A percentile compares a stretch with the other conserved stretches of the same genome.
Conservation (phyloP, 1,140 invertebrate species). For the Panonychus citri region DNA sequence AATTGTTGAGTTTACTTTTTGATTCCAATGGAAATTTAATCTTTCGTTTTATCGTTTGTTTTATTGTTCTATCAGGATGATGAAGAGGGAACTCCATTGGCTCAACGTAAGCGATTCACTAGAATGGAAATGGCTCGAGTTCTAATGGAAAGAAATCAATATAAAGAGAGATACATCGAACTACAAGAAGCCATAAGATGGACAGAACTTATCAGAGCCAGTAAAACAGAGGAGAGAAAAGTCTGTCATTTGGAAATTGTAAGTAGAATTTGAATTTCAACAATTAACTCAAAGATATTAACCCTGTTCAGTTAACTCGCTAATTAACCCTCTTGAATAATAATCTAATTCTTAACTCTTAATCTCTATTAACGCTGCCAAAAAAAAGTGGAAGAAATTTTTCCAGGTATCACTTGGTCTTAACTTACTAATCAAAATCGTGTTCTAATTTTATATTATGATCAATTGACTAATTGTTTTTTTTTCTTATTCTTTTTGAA, state of each 20-base stretch:
- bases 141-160: slow-evolving; percentile 94
- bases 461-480: too few species aligned
- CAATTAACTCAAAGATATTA: neutral
- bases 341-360: neutral
- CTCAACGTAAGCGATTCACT: slow-evolving; percentile 87
- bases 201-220: slow-evolving; percentile 84
- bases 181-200: slow-evolving; percentile 92
- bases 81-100: slow-evolving; percentile 76
- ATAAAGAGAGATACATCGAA: slow-evolving; percentile 89
- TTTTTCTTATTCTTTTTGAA: neutral
- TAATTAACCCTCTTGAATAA: neutral
- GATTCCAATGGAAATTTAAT: neutral
- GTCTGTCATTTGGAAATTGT: slow-evolving; percentile 20
- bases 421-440: neutral
- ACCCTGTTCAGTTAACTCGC: neutral
- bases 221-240: slow-evolving; percentile 26
- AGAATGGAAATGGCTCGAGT: slow-evolving; percentile 96
- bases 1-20: neutral
- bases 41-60: neutral
- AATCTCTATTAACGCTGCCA: neutral
- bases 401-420: neutral
- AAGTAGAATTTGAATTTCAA: slow-evolving; percentile 5
- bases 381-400: slow-evolving; percentile 5
- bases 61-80: slow-evolving; percentile 6
- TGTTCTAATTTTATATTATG: too few species aligned